These are phyloP conservation scores for Carlito syrichta DNA, from an alignment of 2,113 vertebrate species.

Conservation along the genomic window DNA sequence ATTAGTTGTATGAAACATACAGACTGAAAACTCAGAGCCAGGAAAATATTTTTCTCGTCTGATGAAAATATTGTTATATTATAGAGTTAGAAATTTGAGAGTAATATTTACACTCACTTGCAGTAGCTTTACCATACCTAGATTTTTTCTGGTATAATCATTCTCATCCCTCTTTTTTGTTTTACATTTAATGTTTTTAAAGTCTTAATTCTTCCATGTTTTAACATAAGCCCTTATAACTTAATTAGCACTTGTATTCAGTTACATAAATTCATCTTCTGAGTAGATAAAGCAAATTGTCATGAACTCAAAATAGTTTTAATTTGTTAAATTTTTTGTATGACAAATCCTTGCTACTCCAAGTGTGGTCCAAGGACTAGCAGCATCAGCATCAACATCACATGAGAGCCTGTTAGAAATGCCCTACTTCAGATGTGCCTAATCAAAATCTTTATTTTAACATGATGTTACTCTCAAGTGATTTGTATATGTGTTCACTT, in stretches of 20 bases:
- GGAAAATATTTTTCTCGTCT: constrained; percentile 59
- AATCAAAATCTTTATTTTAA: neutral
- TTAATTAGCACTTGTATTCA: neutral
- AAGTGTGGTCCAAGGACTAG: neutral
- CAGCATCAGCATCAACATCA: neutral
- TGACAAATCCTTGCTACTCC: neutral
- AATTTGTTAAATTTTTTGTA: neutral
- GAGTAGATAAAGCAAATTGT: neutral
- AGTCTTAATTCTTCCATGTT: neutral
- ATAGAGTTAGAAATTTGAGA: constrained; percentile 12
- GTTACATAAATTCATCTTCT: neutral
- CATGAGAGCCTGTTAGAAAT: neutral
- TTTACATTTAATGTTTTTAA: neutral
- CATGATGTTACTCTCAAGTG: neutral
- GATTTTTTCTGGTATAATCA: neutral
- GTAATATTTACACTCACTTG: neutral
- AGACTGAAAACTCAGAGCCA: constrained; percentile 28
- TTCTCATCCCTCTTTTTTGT: neutral
- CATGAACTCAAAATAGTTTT: neutral
- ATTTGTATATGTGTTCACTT: neutral
- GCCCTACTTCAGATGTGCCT: rapidly evolving
- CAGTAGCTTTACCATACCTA: neutral
- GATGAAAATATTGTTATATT: constrained; percentile 46
- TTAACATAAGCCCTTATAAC: neutral
- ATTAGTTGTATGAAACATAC: constrained; percentile 34